Percentiles rank a stretch among this genome's conserved stretches.
Conservation (phyloP, 1,140 invertebrate genomes). For the Leptopilina boulardi region DNA sequence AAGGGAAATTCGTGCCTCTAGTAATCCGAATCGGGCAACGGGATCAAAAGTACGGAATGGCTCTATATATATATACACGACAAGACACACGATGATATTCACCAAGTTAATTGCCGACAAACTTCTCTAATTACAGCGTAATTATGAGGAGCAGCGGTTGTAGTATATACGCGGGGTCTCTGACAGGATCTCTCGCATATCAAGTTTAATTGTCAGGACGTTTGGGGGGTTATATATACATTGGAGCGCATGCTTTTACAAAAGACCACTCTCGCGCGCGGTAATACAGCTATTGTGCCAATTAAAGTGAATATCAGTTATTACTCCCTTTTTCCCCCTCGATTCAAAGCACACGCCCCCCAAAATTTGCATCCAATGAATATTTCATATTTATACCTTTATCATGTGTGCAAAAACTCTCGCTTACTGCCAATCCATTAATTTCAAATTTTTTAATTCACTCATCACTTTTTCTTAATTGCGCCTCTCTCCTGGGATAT, state of each 20-base stretch:
- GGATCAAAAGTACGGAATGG: constrained; percentile 33
- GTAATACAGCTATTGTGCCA: constrained; percentile 62
- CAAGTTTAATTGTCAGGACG: constrained; percentile 54
- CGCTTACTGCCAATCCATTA: background rate
- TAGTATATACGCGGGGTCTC: constrained; percentile 14
- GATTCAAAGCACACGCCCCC: constrained; percentile 58
- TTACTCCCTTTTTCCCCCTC: constrained; percentile 61
- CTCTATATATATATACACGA: no score
- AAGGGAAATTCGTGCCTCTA: constrained; percentile 16
- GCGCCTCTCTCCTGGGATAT: background rate
- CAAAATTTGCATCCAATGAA: constrained; percentile 69
- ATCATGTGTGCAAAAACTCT: constrained; percentile 14
- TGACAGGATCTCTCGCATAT: constrained; percentile 60
- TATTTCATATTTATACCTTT: no score
- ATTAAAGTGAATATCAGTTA: constrained; percentile 72
- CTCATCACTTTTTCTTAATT: background rate
- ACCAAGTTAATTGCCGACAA: constrained; percentile 71
- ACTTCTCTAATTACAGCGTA: constrained; percentile 71
- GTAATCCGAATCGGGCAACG: constrained; percentile 27
- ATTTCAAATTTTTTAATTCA: background rate
- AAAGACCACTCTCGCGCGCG: constrained; percentile 38
- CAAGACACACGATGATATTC: constrained; percentile 58
- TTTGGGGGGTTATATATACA: constrained; percentile 34
- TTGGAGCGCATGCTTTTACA: background rate
- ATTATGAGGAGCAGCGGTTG: constrained; percentile 62